These are phyloP conservation scores for Megaptera novaeangliae DNA, from an alignment of 2,113 vertebrate genomes.

Conservation along the genomic window DNA sequence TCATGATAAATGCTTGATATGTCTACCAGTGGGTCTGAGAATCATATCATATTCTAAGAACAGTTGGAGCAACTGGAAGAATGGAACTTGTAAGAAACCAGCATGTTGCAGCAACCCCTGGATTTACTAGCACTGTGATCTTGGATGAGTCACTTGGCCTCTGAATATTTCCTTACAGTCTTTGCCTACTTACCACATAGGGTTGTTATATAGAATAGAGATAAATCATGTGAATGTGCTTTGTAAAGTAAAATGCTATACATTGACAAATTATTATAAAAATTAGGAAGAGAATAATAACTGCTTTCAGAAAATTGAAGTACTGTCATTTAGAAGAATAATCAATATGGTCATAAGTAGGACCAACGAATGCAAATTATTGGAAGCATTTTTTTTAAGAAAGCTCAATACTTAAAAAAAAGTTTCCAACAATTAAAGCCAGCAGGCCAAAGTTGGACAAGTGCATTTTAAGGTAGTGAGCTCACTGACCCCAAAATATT, in stretches of 20 bases:
- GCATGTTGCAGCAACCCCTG: neutral
- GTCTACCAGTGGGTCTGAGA: neutral
- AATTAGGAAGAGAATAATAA: neutral
- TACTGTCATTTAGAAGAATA: neutral
- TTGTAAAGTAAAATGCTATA: neutral
- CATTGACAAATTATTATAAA: constrained; percentile 1
- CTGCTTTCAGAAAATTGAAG: neutral
- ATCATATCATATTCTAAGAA: constrained; percentile 31
- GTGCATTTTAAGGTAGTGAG: neutral
- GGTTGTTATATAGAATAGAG: neutral
- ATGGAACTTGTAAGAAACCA: neutral
- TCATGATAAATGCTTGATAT: neutral
- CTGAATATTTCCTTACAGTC: neutral
- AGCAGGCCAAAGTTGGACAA: neutral
- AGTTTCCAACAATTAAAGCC: neutral
- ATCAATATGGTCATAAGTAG: neutral
- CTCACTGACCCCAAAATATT: neutral
- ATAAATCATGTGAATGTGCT: constrained; percentile 1
- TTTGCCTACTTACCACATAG: neutral
- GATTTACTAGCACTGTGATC: neutral
- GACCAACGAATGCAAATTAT: neutral
- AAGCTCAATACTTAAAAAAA: neutral
- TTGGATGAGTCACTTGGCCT: neutral
- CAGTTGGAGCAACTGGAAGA: neutral
- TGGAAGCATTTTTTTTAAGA: neutral